Conservation (phyloP, 2,113 vertebrate species). For the Sisor rabdophorus region DNA sequence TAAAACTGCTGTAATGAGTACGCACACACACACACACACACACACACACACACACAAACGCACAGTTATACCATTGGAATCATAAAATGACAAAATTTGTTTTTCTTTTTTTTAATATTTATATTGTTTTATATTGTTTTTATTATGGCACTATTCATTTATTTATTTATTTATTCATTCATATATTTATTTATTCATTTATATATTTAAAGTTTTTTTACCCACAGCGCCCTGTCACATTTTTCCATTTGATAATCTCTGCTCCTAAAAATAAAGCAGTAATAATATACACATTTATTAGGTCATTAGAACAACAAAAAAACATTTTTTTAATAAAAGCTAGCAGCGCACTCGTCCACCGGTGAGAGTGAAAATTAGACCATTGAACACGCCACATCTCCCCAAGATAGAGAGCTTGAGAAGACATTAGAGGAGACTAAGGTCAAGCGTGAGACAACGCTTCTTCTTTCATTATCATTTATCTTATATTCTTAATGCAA, state of each 20-base stretch:
- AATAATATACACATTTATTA: neutral
- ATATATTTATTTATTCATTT: neutral
- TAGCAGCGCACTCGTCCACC: neutral
- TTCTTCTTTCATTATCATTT: conserved; percentile 39
- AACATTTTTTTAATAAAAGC: neutral
- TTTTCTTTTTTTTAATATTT: neutral
- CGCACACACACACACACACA: neutral
- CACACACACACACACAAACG: conserved; percentile 6
- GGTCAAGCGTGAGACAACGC: conserved; percentile 38
- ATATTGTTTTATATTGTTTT: neutral
- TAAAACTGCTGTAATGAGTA: conserved; percentile 6
- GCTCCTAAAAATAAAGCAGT: neutral
- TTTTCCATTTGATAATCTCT: neutral
- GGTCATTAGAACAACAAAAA: neutral
- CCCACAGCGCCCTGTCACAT: too few relatives aligned
- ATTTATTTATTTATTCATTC: neutral
- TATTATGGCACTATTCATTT: neutral
- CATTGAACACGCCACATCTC: neutral
- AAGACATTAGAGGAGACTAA: conserved; percentile 22
- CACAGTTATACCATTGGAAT: neutral
- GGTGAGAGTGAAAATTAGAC: neutral
- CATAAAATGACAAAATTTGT: neutral
- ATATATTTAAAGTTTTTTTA: too few relatives aligned
- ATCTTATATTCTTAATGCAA: conserved; percentile 46
- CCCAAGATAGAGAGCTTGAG: conserved; percentile 15